Evolutionary conservation across 2,113 vertebrate genomes (phyloP), one percentile per base, ranked within the genome.

Genomic region (Muntiacus muntjak): DNA sequence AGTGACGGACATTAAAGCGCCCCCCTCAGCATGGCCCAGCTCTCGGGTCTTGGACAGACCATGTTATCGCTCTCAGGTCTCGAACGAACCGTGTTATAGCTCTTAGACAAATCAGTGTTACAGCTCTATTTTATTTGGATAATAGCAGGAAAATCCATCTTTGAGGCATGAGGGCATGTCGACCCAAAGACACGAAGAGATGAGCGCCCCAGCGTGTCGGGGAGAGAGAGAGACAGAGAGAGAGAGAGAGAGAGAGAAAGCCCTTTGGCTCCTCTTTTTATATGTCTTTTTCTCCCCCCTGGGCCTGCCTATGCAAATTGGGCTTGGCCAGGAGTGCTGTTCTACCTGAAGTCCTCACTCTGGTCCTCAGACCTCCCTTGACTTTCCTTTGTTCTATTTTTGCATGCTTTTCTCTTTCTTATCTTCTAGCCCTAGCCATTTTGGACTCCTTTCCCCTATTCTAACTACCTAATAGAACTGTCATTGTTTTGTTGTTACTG

Each of bases 201-300:
- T 17, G 7, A 64, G 62, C 0, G 1, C 30, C 3, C 15, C 15
- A 17, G 30, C 3, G 1, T 0, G 3, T 64, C 3, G 0, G 60
- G 0, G 28, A 6, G 26, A 30, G 58, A 15, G 58, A 6, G 58
- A 30, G 5, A 40, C 3, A 60, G 60, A 0, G 58, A 6, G 11
- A 28, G 11, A 28, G 12, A 6, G 26, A 28, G 5, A 60, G 60
- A 64, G 6, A 62, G 6, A 33, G 6, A 3, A 30, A 64, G 30
- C 15, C 30, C 62, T 64, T 64, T 64, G 15, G 15, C 7, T 64
- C 15, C 14, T 64, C 47, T n/a, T 64, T 64, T n/a, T 17, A 64
- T 16, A 8, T 64, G 14, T 64, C 33, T 62, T 25, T 28, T 16
- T 33, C 30, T 60, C 16, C 30, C 15, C 33, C 7, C 62, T 17